phyloP scores from a whole-genome alignment of 2,113 vertebrate species.

The Aythya baeri region DNA sequence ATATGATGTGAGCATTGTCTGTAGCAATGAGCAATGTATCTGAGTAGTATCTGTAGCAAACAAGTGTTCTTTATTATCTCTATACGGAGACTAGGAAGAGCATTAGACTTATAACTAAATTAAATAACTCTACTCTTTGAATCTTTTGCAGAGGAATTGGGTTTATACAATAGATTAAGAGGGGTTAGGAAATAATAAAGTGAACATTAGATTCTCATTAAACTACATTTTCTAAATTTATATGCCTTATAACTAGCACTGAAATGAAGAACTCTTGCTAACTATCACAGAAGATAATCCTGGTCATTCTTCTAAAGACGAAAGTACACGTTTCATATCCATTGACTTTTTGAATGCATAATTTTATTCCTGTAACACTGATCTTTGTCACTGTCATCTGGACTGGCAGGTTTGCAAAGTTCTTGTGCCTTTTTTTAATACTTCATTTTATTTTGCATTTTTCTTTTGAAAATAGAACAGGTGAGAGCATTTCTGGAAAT shows the following conservation, averaged over 20 bases:
- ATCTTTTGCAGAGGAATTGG: not conserved
- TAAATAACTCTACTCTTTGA: not conserved
- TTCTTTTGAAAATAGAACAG: not conserved
- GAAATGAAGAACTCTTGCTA: not conserved
- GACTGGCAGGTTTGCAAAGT: not conserved
- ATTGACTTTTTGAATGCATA: not conserved
- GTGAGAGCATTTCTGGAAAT: not conserved
- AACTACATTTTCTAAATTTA: not conserved
- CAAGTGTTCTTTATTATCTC: not conserved
- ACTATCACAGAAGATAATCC: not conserved
- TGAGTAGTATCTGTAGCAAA: not conserved
- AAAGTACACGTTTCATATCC: not conserved
- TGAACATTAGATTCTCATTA: not conserved
- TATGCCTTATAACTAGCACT: not conserved
- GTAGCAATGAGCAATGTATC: not conserved
- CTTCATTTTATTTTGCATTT: not conserved
- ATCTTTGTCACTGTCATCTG: not conserved
- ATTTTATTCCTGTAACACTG: not conserved
- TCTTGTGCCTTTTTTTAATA: not conserved
- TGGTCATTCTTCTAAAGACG: not conserved
- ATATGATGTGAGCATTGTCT: not conserved
- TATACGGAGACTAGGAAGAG: slow-evolving; percentile 6
- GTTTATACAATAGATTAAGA: not conserved
- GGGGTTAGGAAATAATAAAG: not conserved
- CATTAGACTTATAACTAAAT: slow-evolving; percentile 3